Percentiles rank a stretch among this genome's conserved stretches.
These are phyloP conservation scores for Chloroceryle aenea DNA, from an alignment of 2,113 vertebrate species.

Conservation along the genomic window DNA sequence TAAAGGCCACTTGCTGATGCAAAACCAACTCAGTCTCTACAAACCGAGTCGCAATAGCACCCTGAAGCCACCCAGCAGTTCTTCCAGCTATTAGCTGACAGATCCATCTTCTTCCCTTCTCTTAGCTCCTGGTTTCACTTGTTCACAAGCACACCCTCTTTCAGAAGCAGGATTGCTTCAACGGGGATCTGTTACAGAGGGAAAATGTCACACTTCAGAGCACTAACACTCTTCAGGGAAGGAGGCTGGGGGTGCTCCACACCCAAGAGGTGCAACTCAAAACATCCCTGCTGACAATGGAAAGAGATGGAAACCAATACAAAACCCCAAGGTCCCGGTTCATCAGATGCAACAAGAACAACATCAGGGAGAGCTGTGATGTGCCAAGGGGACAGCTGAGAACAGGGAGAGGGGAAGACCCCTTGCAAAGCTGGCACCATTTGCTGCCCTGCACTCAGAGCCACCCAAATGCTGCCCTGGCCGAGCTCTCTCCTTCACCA, in stretches of 20 bases:
- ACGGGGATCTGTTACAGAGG: background rate
- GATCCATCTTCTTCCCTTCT: background rate
- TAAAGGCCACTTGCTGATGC: background rate
- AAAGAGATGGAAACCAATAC: background rate
- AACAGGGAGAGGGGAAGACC: background rate
- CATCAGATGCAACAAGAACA: background rate
- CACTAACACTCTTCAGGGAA: background rate
- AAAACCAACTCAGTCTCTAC: background rate
- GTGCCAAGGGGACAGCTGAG: background rate
- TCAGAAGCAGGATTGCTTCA: background rate
- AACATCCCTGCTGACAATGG: rapidly evolving
- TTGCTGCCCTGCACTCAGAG: background rate
- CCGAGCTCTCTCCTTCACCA: background rate
- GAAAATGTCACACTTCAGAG: background rate
- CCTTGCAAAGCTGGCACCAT: rapidly evolving
- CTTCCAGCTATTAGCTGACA: background rate
- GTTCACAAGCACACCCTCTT: background rate
- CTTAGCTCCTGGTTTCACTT: background rate
- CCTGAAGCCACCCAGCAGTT: background rate
- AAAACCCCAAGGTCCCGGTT: background rate
- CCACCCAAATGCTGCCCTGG: background rate
- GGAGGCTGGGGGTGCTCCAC: background rate
- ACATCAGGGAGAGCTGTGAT: background rate
- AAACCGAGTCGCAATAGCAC: background rate
- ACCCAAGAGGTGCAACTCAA: background rate